These are phyloP conservation scores for Dromius quadrimaculatus DNA, from an alignment of 2,888 invertebrate species.

Conservation along the genomic window DNA sequence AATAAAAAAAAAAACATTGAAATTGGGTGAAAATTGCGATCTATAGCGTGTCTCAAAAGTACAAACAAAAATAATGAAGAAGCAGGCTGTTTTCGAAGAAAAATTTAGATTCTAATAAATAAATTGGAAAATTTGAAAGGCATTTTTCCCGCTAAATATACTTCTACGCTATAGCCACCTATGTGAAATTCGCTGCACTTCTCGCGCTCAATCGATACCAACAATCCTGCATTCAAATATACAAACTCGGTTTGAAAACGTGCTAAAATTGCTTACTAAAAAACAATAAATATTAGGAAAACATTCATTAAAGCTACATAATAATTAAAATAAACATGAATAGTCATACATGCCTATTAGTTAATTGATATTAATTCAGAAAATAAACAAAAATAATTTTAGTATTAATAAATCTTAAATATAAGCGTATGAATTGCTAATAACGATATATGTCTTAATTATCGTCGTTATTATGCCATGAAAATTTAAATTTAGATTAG, in stretches of 20 bases:
- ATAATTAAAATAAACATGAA: constrained; percentile 8
- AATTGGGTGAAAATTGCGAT: too few species aligned
- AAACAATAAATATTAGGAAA: constrained; percentile 16
- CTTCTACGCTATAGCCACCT: constrained; percentile 29
- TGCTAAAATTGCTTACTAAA: constrained; percentile 3
- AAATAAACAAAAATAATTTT: constrained; percentile 10
- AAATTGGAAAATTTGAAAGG: too few species aligned
- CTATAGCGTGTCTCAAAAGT: too few species aligned
- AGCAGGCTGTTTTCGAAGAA: too few species aligned
- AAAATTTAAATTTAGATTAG: constrained; percentile 26
- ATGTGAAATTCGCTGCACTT: constrained; percentile 26
- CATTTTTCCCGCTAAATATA: constrained; percentile 1
- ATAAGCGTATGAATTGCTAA: constrained; percentile 11
- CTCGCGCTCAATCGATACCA: constrained; percentile 19
- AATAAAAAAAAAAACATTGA: too few species aligned
- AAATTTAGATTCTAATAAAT: too few species aligned
- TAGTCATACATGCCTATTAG: constrained; percentile 17
- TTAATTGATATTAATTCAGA: constrained; percentile 20
- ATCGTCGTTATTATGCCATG: constrained; percentile 4
- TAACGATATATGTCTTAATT: constrained; percentile 11
- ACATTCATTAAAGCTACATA: constrained; percentile 15
- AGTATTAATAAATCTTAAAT: constrained; percentile 27
- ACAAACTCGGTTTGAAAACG: constrained; percentile 23
- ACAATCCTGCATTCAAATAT: not conserved
- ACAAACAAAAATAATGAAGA: too few species aligned